phyloP scores from a whole-genome alignment of 37 sponge, comb jelly and placozoan species.

The Agelas oroides region DNA sequence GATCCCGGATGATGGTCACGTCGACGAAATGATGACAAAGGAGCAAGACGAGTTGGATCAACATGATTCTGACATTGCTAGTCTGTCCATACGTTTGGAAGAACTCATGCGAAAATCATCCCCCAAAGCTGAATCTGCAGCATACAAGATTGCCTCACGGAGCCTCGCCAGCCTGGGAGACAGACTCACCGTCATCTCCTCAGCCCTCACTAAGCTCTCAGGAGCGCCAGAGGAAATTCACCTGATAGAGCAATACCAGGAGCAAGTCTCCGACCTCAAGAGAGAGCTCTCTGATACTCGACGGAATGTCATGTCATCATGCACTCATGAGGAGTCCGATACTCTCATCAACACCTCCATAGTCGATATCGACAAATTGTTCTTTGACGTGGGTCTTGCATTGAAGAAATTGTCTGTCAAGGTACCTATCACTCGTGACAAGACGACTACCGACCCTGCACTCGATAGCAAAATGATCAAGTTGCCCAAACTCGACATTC shows the following conservation, averaged over 20 bases:
- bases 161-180: background rate
- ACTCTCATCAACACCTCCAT: background rate
- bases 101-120: background rate
- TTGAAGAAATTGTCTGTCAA: background rate
- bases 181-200: background rate
- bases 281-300: background rate
- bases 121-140: background rate
- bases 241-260: background rate
- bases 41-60: slow-evolving; percentile 17
- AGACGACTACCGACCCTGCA: background rate
- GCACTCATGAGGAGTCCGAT: slow-evolving; percentile 7
- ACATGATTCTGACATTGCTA: background rate
- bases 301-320: background rate
- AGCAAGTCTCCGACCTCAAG: background rate
- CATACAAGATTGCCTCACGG: background rate
- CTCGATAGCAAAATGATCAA: slow-evolving; percentile 11
- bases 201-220: background rate
- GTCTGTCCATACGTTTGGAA: background rate
- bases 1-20: background rate
- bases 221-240: background rate
- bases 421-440: background rate
- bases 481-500: slow-evolving; percentile 24
- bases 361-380: background rate
- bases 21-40: background rate
- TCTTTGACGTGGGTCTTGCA: background rate